Evolutionary conservation across 92 coral and sea anemone genomes (phyloP).

Genomic region (Phenganax marumi): DNA sequence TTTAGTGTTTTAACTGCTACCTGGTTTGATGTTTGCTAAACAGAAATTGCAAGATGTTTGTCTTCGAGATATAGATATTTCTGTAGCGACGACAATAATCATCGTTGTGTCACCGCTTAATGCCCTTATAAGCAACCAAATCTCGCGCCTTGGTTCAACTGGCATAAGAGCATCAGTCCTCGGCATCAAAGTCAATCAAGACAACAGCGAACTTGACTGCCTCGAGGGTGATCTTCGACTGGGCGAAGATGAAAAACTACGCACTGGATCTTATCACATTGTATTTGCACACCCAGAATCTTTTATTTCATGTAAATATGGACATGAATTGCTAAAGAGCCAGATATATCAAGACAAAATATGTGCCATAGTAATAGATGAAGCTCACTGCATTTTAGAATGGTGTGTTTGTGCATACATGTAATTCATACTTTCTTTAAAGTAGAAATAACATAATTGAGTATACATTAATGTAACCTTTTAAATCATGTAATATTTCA

Average conservation of each 20-base stretch:
- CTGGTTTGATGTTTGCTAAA: constrained; percentile 35
- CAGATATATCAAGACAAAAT: constrained; percentile 4
- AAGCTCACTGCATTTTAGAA: constrained; percentile 20
- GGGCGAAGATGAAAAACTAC: neutral
- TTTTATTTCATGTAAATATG: constrained; percentile 13
- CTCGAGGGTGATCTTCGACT: neutral
- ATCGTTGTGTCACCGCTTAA: constrained; percentile 49
- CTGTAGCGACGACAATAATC: constrained; percentile 13
- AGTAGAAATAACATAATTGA: neutral
- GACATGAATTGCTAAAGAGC: neutral
- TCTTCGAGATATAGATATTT: constrained; percentile 6
- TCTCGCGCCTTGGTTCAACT: constrained; percentile 6
- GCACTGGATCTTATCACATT: neutral
- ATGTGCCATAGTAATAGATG: constrained; percentile 4
- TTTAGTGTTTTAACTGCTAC: constrained; percentile 48
- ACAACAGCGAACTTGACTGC: neutral
- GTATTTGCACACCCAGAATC: constrained; percentile 13
- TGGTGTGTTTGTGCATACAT: neutral
- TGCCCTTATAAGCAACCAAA: constrained; percentile 47
- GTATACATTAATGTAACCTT: neutral
- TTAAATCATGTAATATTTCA: neutral
- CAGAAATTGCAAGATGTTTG: constrained; percentile 11
- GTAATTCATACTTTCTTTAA: neutral
- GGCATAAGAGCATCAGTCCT: constrained; percentile 4
- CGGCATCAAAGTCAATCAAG: neutral